These are phyloP conservation scores for Microplitis demolitor DNA, from an alignment of 1,140 invertebrate species.

Conservation along the genomic window DNA sequence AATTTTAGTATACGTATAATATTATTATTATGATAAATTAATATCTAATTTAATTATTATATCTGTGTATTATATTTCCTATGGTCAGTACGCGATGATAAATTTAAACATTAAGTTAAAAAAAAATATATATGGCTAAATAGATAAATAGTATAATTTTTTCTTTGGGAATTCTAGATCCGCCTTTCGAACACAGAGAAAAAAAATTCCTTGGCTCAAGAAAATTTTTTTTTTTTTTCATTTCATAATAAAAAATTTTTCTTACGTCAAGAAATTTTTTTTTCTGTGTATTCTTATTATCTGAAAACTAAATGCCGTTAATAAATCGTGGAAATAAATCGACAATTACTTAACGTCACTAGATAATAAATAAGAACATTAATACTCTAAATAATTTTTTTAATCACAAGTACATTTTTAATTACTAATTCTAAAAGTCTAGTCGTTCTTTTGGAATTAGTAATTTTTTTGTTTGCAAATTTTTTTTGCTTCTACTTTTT, in stretches of 20 bases:
- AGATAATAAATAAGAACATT: not conserved
- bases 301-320: not conserved
- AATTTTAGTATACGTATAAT: no score
- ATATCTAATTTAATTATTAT: no score
- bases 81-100: no score
- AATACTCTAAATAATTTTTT: not conserved
- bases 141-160: not conserved
- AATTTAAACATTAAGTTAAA: not conserved
- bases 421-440: not conserved
- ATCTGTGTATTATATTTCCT: no score
- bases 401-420: not conserved
- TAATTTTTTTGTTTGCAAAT: no score
- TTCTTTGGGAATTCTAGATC: not conserved
- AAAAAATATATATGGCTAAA: not conserved
- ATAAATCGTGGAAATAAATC: not conserved
- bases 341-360: not conserved
- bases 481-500: not conserved
- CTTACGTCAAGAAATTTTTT: no score
- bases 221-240: no score
- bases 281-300: not conserved
- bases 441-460: no score
- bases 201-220: no score
- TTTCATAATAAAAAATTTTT: no score
- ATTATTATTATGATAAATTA: no score
- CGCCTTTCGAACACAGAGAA: not conserved